A percentile compares a stretch with the other conserved stretches of the same genome.
These are phyloP conservation scores for Redunca redunca DNA, from an alignment of 2,113 vertebrate genomes.

Conservation along the genomic window DNA sequence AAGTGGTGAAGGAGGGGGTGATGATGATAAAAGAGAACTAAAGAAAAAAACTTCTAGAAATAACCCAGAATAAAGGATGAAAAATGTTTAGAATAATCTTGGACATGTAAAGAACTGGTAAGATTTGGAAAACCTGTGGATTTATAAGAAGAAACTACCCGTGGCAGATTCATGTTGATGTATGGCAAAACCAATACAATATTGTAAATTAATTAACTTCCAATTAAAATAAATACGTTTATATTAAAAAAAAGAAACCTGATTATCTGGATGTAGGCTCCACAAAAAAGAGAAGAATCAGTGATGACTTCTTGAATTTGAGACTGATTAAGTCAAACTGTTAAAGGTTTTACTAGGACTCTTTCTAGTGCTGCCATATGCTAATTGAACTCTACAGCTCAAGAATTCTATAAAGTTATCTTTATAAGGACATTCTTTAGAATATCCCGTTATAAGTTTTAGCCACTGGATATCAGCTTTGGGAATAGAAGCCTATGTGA, in stretches of 20 bases:
- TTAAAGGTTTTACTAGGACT: background rate
- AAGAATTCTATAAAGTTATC: background rate
- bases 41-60: background rate
- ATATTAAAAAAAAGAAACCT: too few species aligned
- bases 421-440: background rate
- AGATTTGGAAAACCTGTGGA: background rate
- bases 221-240: too few species aligned
- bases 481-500: background rate
- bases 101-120: background rate
- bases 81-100: background rate
- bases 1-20: background rate
- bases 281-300: background rate
- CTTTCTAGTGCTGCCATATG: background rate
- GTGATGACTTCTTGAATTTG: background rate
- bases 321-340: background rate
- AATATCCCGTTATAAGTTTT: background rate
- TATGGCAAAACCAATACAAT: too few species aligned
- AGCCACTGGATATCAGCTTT: background rate
- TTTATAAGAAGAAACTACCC: background rate
- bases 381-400: background rate
- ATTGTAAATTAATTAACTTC: too few species aligned
- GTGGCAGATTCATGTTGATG: accelerated
- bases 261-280: background rate
- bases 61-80: background rate
- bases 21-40: background rate